Percentiles rank a stretch among this genome's conserved stretches.
phyloP scores from a whole-genome alignment of 2,797 vertebrate genomes.

The Distichodus sexfasciatus region DNA sequence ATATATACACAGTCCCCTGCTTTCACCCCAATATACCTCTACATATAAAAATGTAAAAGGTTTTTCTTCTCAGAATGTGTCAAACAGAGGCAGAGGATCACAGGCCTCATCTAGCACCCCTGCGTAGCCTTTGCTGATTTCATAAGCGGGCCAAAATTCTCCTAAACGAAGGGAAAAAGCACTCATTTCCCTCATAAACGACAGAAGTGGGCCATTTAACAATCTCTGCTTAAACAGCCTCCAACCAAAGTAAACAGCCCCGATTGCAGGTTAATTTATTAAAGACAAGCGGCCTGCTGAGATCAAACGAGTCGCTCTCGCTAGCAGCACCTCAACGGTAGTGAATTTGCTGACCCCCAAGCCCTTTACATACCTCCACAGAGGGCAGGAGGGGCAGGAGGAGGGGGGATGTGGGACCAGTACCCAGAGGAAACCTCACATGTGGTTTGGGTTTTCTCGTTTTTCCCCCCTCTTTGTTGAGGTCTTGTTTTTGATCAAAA shows the following conservation, averaged over 20 bases:
- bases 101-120: conserved; percentile 60
- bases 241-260: conserved; percentile 67
- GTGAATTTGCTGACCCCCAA: conserved; percentile 72
- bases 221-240: conserved; percentile 69
- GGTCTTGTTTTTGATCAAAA: conserved; percentile 44
- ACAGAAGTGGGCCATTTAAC: conserved; percentile 70
- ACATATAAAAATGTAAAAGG: conserved; percentile 66
- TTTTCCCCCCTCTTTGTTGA: conserved; percentile 26
- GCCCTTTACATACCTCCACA: conserved; percentile 66
- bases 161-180: conserved; percentile 64
- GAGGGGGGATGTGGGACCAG: conserved; percentile 27
- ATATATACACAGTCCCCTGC: conserved; percentile 26
- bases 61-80: conserved; percentile 66
- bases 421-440: conserved; percentile 57
- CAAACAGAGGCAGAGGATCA: conserved; percentile 58
- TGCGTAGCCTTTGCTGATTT: conserved; percentile 59
- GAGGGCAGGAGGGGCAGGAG: conserved; percentile 60
- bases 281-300: conserved; percentile 66
- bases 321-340: conserved; percentile 70
- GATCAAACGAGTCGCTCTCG: conserved; percentile 70
- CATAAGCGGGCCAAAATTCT: conserved; percentile 61
- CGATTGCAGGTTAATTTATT: conserved; percentile 75
- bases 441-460: conserved; percentile 70
- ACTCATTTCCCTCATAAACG: conserved; percentile 70
- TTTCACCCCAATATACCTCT: conserved; percentile 51